Base-by-base conservation (phyloP, 1,140 invertebrate genomes). In the Meloidogyne floridensis region DNA sequence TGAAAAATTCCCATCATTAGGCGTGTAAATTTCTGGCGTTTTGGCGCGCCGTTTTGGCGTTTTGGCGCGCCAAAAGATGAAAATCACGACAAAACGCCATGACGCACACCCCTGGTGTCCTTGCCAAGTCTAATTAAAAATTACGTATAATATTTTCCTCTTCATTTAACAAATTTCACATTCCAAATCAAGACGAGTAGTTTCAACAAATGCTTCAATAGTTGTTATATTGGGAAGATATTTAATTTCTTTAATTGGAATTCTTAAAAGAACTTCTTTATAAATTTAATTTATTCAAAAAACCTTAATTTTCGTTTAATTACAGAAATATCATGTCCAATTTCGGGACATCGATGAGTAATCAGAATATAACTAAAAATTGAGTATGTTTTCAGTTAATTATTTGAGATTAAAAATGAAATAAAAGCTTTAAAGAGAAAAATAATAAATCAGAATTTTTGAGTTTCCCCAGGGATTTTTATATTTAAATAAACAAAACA, bases 251-350 rank as follows among this genome's bases (percentile, higher is more conserved):
- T 79, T 72, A 43, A 79, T 79, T 72, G 65, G 77, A n/a, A 79
- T 79, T 79, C 77, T 79, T 42, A 71, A 65, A 59, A 70, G 10
- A 0, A 43, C 0, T 15, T n/a, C 3, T 70, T 10, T 8, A 7
- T 18, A 11, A 32, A 72, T 13, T 51, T 0, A 20, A 32, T 9
- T 5, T 0, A 72, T 10, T 65, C 6, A 10, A 47, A 32, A 13
- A 11, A 69, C 77, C 65, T 79, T 43, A 71, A 56, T 18, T 79
- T 79, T 10, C 77, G 77, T n/a, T 79, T 79, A 11, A 79, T 72
- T 53, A 79, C 77, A 69, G 77, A 79, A 79, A 79, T 79, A 69
- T 79, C 77, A 72, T 79, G 77, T 20, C 65, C 77, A 54, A 70
- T 79, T 70, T 72, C 53, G 11, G 77, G 77, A 8, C 77, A 79